Evolutionary conservation across 2,797 vertebrate genomes (phyloP).

Genomic region (Liparis tanakae): DNA sequence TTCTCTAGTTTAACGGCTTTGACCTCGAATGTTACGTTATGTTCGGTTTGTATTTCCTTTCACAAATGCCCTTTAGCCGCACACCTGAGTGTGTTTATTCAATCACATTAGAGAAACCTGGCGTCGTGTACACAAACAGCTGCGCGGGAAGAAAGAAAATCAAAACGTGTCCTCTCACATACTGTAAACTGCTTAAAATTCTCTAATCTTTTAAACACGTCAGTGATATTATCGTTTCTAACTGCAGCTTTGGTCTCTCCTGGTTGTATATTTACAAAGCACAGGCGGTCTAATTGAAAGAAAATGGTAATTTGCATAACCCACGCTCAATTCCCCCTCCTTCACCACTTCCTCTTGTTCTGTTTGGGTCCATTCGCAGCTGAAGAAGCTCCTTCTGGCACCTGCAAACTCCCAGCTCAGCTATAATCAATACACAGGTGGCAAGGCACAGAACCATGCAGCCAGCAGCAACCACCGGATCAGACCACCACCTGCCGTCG

Average conservation of each 20-base stretch:
- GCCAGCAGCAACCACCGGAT: constrained; percentile 95
- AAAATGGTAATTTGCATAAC: constrained; percentile 65
- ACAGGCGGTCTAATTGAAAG: constrained; percentile 58
- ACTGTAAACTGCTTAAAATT: constrained; percentile 34
- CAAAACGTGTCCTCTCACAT: constrained; percentile 16
- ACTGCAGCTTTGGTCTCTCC: constrained; percentile 18
- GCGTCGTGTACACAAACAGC: constrained; percentile 69
- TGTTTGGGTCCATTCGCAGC: constrained; percentile 84
- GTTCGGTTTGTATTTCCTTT: constrained; percentile 61
- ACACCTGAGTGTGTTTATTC: constrained; percentile 69
- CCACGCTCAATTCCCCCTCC: constrained; percentile 14
- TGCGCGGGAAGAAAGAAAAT: constrained; percentile 15
- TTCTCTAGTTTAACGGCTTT: constrained; percentile 42
- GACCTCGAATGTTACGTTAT: constrained; percentile 60
- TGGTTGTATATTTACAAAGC: constrained; percentile 43
- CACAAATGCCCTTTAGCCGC: constrained; percentile 68
- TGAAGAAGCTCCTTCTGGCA: constrained; percentile 99
- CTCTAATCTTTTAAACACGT: constrained; percentile 30
- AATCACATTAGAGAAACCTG: constrained; percentile 62
- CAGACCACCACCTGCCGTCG: constrained; percentile 95
- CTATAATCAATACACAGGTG: constrained; percentile 99
- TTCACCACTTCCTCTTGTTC: constrained; percentile 47
- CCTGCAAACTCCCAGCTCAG: constrained; percentile 98
- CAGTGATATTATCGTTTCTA: constrained; percentile 23
- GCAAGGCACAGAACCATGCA: constrained; percentile 97